Percentiles rank a stretch among this genome's conserved stretches.
These are phyloP conservation scores for Pholis gunnellus DNA, from an alignment of 2,113 vertebrate species.

Conservation along the genomic window DNA sequence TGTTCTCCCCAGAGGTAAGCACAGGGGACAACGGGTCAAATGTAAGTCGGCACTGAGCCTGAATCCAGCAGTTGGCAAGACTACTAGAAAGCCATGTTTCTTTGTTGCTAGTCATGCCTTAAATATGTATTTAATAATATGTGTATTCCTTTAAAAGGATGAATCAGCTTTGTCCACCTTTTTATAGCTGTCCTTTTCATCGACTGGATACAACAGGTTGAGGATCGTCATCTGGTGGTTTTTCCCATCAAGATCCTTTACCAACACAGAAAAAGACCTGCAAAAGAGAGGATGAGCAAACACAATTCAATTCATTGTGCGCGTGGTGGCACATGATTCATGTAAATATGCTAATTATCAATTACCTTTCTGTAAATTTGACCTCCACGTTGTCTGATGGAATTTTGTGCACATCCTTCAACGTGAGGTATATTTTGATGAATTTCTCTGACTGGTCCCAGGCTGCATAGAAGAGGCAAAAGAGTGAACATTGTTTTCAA, in stretches of 20 bases:
- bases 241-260: slow-evolving; percentile 93
- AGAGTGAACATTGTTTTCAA: not conserved
- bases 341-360: not conserved
- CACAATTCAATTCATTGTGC: not conserved
- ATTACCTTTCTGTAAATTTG: slow-evolving; percentile 91
- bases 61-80: not conserved
- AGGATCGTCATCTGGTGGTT: slow-evolving; percentile 94
- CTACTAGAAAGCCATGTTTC: not conserved
- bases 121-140: slow-evolving; percentile 1
- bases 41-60: not conserved
- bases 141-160: not conserved
- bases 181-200: slow-evolving; percentile 90
- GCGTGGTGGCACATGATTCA: not conserved
- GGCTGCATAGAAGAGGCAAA: slow-evolving; percentile 79
- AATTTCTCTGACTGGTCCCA: slow-evolving; percentile 99
- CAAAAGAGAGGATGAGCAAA: slow-evolving; percentile 12
- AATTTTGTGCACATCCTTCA: slow-evolving; percentile 92
- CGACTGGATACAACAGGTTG: slow-evolving; percentile 91
- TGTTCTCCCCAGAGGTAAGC: not conserved
- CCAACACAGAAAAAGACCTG: slow-evolving; percentile 93
- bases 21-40: not conserved
- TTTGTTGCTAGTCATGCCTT: not conserved
- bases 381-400: slow-evolving; percentile 91
- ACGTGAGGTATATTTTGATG: slow-evolving; percentile 95
- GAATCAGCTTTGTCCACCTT: slow-evolving; percentile 83